These are phyloP conservation scores for Anguilla marmorata DNA, from an alignment of 2,797 vertebrate species.

Conservation along the genomic window DNA sequence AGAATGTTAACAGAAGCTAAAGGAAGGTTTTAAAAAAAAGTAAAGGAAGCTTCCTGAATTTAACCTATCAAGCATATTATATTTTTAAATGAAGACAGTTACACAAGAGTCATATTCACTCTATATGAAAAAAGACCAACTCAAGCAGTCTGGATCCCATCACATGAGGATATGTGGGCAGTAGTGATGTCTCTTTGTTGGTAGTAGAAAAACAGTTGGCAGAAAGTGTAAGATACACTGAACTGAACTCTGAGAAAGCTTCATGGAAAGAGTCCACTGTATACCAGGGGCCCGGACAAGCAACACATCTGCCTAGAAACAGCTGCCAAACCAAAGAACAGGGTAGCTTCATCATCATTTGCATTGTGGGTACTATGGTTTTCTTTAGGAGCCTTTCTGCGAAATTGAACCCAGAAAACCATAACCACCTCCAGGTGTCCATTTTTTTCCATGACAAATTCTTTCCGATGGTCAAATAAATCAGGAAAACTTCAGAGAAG, in stretches of 20 bases:
- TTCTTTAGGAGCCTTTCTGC: constrained; percentile 10
- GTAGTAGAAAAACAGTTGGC: neutral
- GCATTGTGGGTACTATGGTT: neutral
- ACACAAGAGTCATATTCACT: neutral
- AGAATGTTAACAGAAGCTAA: neutral
- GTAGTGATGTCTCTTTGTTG: neutral
- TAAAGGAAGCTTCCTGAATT: neutral
- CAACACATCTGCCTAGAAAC: constrained; percentile 14
- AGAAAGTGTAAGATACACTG: neutral
- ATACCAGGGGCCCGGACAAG: constrained; percentile 10
- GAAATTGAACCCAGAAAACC: constrained; percentile 1
- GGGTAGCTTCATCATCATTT: constrained; percentile 23
- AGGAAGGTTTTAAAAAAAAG: neutral
- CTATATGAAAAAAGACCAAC: neutral
- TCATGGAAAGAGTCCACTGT: neutral
- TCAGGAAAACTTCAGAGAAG: neutral
- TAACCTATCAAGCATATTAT: neutral
- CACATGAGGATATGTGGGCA: neutral
- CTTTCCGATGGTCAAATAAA: neutral
- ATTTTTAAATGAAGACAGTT: neutral
- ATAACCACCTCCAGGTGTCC: neutral
- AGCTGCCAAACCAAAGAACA: neutral
- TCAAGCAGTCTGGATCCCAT: neutral
- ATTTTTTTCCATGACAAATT: neutral
- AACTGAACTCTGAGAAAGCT: neutral